phyloP scores from a whole-genome alignment of 2,888 invertebrate genomes.

The Pseudococcus viburni region DNA sequence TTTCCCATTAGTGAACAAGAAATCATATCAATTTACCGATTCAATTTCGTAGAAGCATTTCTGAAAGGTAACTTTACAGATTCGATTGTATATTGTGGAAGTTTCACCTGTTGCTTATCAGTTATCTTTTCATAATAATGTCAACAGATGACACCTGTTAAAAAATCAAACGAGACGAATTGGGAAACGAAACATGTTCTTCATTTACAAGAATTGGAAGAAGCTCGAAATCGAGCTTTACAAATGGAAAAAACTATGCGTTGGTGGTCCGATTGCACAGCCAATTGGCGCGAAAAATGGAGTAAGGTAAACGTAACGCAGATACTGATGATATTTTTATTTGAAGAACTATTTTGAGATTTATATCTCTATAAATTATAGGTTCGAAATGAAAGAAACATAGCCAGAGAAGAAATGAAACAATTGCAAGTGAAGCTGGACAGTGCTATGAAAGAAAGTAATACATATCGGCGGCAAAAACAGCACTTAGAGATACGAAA shows the following conservation, averaged over 20 bases:
- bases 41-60: no score
- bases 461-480: slow-evolving; percentile 82
- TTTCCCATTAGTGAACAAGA: no score
- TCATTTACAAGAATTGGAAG: slow-evolving; percentile 88
- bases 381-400: slow-evolving; percentile 92
- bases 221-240: slow-evolving; percentile 92
- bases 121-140: neutral
- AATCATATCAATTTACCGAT: no score
- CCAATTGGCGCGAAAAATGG: slow-evolving; percentile 97
- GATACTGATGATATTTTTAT: neutral
- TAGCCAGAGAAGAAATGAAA: slow-evolving; percentile 91
- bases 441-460: slow-evolving; percentile 81
- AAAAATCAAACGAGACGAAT: slow-evolving; percentile 75
- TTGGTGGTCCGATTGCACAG: slow-evolving; percentile 99
- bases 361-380: slow-evolving; percentile 68
- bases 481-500: slow-evolving; percentile 82
- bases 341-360: neutral
- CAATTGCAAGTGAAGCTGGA: slow-evolving; percentile 86
- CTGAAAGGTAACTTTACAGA: no score
- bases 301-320: slow-evolving; percentile 77
- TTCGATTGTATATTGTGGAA: no score
- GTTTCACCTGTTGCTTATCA: neutral
- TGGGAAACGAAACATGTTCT: slow-evolving; percentile 85
- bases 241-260: slow-evolving; percentile 99
- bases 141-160: slow-evolving; percentile 37